Evolutionary conservation across 2,888 invertebrate species (phyloP).

Genomic region (Cheilosia pagana): DNA sequence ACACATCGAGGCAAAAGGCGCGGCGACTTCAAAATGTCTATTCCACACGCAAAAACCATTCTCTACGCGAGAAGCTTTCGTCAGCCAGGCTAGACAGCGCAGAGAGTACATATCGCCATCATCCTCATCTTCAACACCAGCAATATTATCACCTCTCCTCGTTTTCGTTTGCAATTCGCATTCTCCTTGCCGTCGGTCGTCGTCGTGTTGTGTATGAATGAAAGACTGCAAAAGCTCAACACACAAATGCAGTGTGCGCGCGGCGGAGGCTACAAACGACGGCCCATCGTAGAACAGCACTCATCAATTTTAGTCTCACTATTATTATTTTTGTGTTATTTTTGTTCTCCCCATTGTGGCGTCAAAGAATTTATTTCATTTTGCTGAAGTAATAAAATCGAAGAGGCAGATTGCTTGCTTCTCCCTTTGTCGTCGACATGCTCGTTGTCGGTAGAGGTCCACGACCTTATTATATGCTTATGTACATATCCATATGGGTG

Average conservation of each 20-base stretch:
- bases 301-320: constrained; percentile 74
- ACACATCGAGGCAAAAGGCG: constrained; percentile 71
- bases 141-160: constrained; percentile 66
- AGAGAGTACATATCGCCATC: constrained; percentile 73
- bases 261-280: constrained; percentile 61
- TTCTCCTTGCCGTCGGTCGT: constrained; percentile 40
- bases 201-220: constrained; percentile 62
- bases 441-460: constrained; percentile 71
- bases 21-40: constrained; percentile 75
- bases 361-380: constrained; percentile 75
- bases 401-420: constrained; percentile 74
- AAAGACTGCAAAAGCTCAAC: constrained; percentile 73
- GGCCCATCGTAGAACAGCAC: constrained; percentile 57
- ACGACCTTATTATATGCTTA: constrained; percentile 74
- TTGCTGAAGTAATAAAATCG: constrained; percentile 75
- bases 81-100: constrained; percentile 71
- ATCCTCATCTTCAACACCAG: constrained; percentile 71
- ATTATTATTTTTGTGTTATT: constrained; percentile 72
- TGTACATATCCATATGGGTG: constrained; percentile 60
- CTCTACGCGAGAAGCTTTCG: constrained; percentile 73
- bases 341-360: constrained; percentile 72
- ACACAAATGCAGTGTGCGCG: constrained; percentile 63
- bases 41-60: constrained; percentile 75
- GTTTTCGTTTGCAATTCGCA: constrained; percentile 24
- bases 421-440: constrained; percentile 70